Percentiles rank a stretch among this genome's conserved stretches.
Evolutionary conservation across 64 coral and sea anemone genomes (phyloP).

Genomic region (Actinia tenebrosa): DNA sequence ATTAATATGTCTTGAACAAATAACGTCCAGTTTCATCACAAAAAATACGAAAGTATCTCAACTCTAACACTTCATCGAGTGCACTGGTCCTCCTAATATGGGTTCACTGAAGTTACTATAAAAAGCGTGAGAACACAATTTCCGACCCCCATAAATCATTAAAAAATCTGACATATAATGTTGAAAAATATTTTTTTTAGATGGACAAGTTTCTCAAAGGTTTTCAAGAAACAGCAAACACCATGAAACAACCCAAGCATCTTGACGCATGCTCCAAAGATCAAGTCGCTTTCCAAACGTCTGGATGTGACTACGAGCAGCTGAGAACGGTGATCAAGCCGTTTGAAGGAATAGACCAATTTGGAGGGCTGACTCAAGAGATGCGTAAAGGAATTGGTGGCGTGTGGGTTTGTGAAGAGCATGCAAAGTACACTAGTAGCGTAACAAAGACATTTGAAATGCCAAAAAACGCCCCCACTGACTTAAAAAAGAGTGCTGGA

Average conservation of each 20-base stretch:
- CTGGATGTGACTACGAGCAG: conserved; percentile 41
- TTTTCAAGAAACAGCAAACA: conserved; percentile 24
- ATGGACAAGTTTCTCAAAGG: conserved; percentile 52
- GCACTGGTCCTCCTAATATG: too few relatives aligned
- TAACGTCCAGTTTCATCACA: too few relatives aligned
- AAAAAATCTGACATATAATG: too few relatives aligned
- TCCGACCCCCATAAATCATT: too few relatives aligned
- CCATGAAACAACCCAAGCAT: conserved; percentile 51
- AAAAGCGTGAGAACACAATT: too few relatives aligned
- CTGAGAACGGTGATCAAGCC: conserved; percentile 22
- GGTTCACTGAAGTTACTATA: too few relatives aligned
- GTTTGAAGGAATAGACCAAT: conserved; percentile 41
- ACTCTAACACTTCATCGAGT: too few relatives aligned
- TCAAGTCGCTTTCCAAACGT: conserved; percentile 28
- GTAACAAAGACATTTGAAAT: background rate
- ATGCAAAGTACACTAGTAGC: conserved; percentile 27
- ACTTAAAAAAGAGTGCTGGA: background rate
- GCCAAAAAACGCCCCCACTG: background rate
- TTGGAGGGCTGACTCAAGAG: conserved; percentile 66
- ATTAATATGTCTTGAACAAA: too few relatives aligned
- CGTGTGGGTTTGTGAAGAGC: conserved; percentile 64
- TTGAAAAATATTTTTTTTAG: background rate
- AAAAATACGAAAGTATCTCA: too few relatives aligned
- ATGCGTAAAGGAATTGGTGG: conserved; percentile 48
- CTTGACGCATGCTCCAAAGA: conserved; percentile 20